These are phyloP conservation scores for Anagrus nilaparvatae DNA, from an alignment of 1,140 invertebrate genomes.

Conservation along the genomic window DNA sequence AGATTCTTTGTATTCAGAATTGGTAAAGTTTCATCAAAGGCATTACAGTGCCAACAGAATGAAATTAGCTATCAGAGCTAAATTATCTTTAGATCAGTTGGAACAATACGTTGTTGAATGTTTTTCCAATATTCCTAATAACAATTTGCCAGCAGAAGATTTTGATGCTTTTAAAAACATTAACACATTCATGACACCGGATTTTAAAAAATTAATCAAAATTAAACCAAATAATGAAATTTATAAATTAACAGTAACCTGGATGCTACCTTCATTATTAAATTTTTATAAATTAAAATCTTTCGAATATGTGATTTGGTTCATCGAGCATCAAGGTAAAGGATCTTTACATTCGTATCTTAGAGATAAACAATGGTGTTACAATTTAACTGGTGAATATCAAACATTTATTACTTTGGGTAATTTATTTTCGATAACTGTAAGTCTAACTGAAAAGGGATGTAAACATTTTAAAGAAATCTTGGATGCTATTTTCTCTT, in stretches of 20 bases:
- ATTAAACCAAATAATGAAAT: constrained; percentile 70
- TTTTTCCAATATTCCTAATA: constrained; percentile 56
- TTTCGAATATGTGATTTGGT: no score
- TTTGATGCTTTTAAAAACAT: constrained; percentile 41
- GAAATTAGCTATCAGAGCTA: constrained; percentile 73
- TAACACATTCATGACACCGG: constrained; percentile 49
- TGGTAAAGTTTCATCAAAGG: constrained; percentile 68
- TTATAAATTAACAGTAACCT: no score
- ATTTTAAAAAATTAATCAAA: constrained; percentile 66
- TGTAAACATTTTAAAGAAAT: constrained; percentile 20
- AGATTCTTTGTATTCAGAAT: constrained; percentile 49
- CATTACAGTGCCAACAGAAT: constrained; percentile 87
- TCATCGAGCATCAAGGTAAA: no score
- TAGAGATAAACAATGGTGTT: no score
- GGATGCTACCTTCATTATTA: no score
- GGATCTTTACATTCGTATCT: no score
- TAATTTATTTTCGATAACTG: no score
- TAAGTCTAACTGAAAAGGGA: no score
- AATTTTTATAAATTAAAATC: no score
- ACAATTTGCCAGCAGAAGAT: constrained; percentile 50
- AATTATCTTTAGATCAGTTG: constrained; percentile 64
- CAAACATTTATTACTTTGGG: no score
- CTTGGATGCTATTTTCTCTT: constrained; percentile 19
- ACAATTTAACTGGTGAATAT: no score
- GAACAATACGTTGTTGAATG: constrained; percentile 54